Evolutionary conservation across 1,140 invertebrate genomes (phyloP).

Genomic region (Drosophila repletoides): DNA sequence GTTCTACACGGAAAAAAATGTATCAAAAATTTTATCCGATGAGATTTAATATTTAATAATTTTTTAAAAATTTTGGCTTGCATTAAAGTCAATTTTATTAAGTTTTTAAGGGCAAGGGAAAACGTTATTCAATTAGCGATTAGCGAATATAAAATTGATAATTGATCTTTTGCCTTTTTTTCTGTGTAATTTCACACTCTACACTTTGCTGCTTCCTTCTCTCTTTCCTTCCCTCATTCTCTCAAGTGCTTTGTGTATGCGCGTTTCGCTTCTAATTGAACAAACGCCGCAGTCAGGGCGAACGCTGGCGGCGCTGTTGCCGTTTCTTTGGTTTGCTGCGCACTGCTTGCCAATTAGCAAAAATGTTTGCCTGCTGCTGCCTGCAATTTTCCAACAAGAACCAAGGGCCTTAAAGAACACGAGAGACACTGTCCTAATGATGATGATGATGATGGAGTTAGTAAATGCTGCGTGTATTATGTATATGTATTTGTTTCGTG

Average conservation of each 20-base stretch:
- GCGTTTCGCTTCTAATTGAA: constrained; percentile 68
- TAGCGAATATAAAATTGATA: no score
- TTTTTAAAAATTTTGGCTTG: no score
- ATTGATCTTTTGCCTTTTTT: no score
- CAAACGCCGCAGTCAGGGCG: constrained; percentile 33
- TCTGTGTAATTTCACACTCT: no score
- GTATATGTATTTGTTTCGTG: constrained; percentile 1
- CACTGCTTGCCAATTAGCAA: constrained; percentile 45
- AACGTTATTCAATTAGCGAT: no score
- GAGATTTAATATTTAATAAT: no score
- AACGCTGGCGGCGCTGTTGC: constrained; percentile 10
- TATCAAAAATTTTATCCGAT: no score
- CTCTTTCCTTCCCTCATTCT: neutral
- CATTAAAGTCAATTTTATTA: no score
- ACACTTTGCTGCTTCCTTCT: constrained; percentile 4
- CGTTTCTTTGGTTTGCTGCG: constrained; percentile 25
- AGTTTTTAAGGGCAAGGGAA: no score
- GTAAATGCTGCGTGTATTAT: neutral
- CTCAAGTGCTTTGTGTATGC: constrained; percentile 15
- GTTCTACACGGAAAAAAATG: no score
- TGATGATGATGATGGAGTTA: constrained; percentile 7
- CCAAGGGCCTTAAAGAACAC: constrained; percentile 11
- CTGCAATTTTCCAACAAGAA: constrained; percentile 27
- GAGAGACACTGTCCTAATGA: neutral
- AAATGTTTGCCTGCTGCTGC: constrained; percentile 37